These are phyloP conservation scores for Caenorhabditis sp. DNA, from an alignment of 2,888 invertebrate species.

Conservation along the genomic window DNA sequence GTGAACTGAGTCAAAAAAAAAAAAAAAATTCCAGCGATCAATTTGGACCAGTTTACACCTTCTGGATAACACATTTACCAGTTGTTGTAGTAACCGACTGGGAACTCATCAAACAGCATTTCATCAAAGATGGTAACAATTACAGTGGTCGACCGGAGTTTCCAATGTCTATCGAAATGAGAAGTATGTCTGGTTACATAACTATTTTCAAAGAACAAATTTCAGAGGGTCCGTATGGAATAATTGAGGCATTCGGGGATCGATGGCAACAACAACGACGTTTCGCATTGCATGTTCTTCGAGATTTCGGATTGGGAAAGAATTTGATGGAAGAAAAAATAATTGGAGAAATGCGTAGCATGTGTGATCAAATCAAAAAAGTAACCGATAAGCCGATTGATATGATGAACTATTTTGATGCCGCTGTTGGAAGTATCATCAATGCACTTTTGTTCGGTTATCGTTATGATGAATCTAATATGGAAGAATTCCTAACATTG, in stretches of 20 bases:
- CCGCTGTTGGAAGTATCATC: conserved; percentile 43
- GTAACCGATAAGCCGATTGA: conserved; percentile 13
- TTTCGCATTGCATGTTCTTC: conserved; percentile 42
- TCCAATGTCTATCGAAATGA: conserved; percentile 29
- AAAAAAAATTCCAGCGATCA: no score
- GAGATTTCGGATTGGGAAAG: conserved; percentile 50
- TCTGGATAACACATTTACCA: conserved; percentile 35
- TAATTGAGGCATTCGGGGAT: conserved; percentile 34
- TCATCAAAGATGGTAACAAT: conserved; percentile 34
- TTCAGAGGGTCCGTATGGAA: conserved; percentile 12
- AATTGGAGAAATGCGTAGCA: conserved; percentile 15
- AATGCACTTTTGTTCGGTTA: conserved; percentile 46
- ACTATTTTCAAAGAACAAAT: neutral
- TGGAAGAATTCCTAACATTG: conserved; percentile 27
- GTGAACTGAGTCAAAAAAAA: no score
- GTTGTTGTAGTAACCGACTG: conserved; percentile 38
- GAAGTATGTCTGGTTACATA: conserved; percentile 3
- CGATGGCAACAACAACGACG: conserved; percentile 35
- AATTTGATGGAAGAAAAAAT: conserved; percentile 51
- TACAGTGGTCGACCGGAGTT: conserved; percentile 33
- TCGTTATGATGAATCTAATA: conserved; percentile 44
- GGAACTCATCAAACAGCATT: conserved; percentile 29
- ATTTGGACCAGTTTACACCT: conserved; percentile 40
- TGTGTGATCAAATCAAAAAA: conserved; percentile 12
- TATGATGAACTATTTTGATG: conserved; percentile 33